A percentile compares a stretch with the other conserved stretches of the same genome.
Evolutionary conservation across 1,140 invertebrate genomes (phyloP).

Genomic region (Stratiolaelaps scimitus): DNA sequence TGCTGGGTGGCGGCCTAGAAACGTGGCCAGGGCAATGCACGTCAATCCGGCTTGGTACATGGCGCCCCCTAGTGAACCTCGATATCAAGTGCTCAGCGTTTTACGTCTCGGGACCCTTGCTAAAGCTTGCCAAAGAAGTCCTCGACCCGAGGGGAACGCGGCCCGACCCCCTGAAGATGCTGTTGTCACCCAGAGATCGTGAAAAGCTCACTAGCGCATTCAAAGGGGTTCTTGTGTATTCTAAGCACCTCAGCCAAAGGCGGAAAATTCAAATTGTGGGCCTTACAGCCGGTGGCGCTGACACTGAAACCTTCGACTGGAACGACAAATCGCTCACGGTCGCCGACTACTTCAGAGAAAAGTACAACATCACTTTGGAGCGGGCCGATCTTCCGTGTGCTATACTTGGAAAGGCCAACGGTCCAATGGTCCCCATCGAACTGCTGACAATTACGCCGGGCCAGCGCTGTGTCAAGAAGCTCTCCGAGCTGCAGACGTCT

Average conservation of each 20-base stretch:
- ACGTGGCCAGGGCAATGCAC: conserved; percentile 34
- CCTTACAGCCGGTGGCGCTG: too few relatives aligned
- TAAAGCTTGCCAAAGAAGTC: conserved; percentile 29
- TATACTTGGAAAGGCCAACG: conserved; percentile 36
- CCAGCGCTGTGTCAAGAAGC: conserved; percentile 36
- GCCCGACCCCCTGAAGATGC: background rate
- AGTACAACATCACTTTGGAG: conserved; percentile 35
- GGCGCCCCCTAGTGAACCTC: conserved; percentile 32
- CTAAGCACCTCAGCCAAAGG: conserved; percentile 31
- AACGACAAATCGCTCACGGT: conserved; percentile 33
- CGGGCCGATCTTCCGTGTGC: conserved; percentile 39
- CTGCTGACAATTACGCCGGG: conserved; percentile 38
- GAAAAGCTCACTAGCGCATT: conserved; percentile 33
- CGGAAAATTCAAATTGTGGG: conserved; percentile 31
- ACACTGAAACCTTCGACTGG: too few relatives aligned
- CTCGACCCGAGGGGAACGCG: background rate
- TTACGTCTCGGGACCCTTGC: conserved; percentile 16
- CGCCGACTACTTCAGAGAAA: conserved; percentile 37
- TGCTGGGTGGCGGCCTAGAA: conserved; percentile 31
- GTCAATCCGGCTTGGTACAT: conserved; percentile 31
- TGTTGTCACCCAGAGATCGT: conserved; percentile 17
- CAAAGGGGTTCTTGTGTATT: conserved; percentile 31
- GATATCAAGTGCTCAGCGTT: conserved; percentile 32
- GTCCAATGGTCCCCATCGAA: conserved; percentile 38
- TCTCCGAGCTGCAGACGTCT: conserved; percentile 32